Evolutionary conservation across 2,888 invertebrate genomes (phyloP).

Genomic region (Penaeus monodon): DNA sequence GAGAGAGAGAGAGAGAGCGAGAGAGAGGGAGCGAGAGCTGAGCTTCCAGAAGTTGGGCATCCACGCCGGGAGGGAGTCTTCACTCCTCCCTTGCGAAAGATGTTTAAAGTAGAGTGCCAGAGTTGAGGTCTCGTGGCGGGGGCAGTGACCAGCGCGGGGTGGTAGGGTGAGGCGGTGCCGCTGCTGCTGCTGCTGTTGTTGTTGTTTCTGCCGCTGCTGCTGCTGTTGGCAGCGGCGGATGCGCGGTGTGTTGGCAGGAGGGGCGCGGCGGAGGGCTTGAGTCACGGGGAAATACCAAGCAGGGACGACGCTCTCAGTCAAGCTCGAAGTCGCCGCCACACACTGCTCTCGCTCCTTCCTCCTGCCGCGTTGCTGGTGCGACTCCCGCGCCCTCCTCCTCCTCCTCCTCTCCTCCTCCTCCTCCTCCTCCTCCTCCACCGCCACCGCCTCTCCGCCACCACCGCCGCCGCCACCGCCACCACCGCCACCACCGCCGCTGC

Average conservation of each 20-base stretch:
- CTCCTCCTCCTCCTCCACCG: constrained; percentile 5
- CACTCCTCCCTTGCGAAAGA: constrained; percentile 36
- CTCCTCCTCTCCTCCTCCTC: not conserved
- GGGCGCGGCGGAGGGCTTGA: constrained; percentile 24
- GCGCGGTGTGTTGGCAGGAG: constrained; percentile 14
- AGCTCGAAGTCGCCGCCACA: constrained; percentile 25
- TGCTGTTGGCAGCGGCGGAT: constrained; percentile 5
- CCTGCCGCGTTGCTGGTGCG: constrained; percentile 6
- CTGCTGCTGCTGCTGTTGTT: constrained; percentile 32
- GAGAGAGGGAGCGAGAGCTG: constrained; percentile 12
- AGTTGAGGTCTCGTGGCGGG: too few relatives aligned
- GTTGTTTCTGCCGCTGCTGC: not conserved
- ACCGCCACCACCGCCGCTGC: constrained; percentile 3
- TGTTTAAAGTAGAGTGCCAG: constrained; percentile 53
- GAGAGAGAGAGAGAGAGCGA: constrained; percentile 3
- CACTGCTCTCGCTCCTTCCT: constrained; percentile 10
- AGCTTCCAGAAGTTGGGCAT: not conserved
- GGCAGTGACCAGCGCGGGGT: constrained; percentile 6
- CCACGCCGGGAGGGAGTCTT: constrained; percentile 8
- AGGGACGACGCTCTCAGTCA: constrained; percentile 20
- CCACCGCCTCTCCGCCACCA: not conserved
- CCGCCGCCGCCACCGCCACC: not conserved
- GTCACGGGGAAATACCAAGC: constrained; percentile 43
- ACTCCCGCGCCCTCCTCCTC: constrained; percentile 14
- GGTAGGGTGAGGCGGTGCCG: constrained; percentile 32